A percentile compares a stretch with the other conserved stretches of the same genome.
Conservation (phyloP, 2,888 invertebrate genomes). For the Lomographa bimaculata region DNA sequence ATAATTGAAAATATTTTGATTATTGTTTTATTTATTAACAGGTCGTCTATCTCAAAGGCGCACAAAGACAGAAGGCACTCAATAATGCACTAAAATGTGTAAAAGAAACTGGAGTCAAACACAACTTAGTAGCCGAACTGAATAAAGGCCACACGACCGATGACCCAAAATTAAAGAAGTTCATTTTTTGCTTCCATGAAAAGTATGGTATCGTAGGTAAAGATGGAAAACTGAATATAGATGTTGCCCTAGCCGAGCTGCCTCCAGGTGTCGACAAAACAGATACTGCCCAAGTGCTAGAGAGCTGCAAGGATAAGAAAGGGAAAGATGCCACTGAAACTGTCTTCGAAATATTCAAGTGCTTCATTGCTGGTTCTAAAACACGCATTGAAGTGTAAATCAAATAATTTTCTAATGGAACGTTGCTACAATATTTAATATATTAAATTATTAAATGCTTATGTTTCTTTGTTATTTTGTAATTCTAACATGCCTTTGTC, state of each 20-base stretch:
- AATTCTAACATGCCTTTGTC: no score
- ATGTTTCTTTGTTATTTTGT: neutral
- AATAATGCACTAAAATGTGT: slow-evolving; percentile 54
- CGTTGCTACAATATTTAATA: slow-evolving; percentile 1
- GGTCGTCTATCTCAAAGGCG: slow-evolving; percentile 52
- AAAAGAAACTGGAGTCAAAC: slow-evolving; percentile 59
- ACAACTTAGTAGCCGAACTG: slow-evolving; percentile 57
- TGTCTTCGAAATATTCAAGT: slow-evolving; percentile 70
- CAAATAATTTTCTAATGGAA: slow-evolving; percentile 10
- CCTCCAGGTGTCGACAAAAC: slow-evolving; percentile 61
- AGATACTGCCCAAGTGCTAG: slow-evolving; percentile 60
- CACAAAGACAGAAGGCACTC: slow-evolving; percentile 57
- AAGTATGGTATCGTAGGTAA: slow-evolving; percentile 58
- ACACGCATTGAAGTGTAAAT: slow-evolving; percentile 46
- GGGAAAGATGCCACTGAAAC: slow-evolving; percentile 66
- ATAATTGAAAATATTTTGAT: no score
- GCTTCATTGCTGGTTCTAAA: slow-evolving; percentile 64
- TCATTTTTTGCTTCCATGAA: slow-evolving; percentile 72
- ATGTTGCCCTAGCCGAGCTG: slow-evolving; percentile 62
- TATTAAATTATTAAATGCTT: slow-evolving; percentile 2
- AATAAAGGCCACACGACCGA: slow-evolving; percentile 67
- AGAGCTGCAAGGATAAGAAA: slow-evolving; percentile 62
- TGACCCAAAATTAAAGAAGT: slow-evolving; percentile 69
- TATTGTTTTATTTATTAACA: slow-evolving; percentile 38
- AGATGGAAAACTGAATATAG: slow-evolving; percentile 70